Percentiles rank a stretch among this genome's conserved stretches.
phyloP scores from a whole-genome alignment of 2,113 vertebrate genomes.

The Pelusios castaneus region DNA sequence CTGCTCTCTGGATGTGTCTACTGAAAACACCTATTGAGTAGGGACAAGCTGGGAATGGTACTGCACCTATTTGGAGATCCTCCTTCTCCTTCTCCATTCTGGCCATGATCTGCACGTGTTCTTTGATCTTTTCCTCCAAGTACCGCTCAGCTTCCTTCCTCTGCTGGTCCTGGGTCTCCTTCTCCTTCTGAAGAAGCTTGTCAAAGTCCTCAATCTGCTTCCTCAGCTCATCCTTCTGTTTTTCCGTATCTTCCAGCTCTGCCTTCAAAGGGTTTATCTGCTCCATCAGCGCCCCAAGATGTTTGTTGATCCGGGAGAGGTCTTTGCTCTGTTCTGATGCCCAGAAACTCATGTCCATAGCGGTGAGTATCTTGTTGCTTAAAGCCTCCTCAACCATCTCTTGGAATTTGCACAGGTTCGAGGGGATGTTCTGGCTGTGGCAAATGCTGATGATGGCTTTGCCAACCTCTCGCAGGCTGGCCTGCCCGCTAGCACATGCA shows the following conservation, averaged over 20 bases:
- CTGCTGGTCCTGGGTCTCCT: constrained; percentile 61
- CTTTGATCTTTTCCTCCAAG: constrained; percentile 66
- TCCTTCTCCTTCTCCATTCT: constrained; percentile 77
- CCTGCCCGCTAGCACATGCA: constrained; percentile 79
- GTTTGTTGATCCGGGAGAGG: constrained; percentile 81
- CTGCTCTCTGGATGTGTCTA: neutral
- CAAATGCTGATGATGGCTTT: constrained; percentile 81
- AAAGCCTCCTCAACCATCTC: constrained; percentile 73
- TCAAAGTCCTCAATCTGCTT: constrained; percentile 67
- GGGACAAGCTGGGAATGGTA: neutral
- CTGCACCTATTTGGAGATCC: constrained; percentile 78
- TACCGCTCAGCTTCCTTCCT: constrained; percentile 73
- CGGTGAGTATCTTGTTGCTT: constrained; percentile 77
- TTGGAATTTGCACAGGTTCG: constrained; percentile 82
- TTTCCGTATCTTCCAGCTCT: constrained; percentile 70
- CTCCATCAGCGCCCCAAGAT: constrained; percentile 81
- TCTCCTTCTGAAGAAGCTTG: constrained; percentile 71
- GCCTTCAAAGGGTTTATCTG: constrained; percentile 80
- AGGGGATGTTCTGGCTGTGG: constrained; percentile 88
- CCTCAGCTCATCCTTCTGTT: constrained; percentile 72
- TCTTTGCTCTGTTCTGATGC: constrained; percentile 86
- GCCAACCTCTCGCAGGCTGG: constrained; percentile 79
- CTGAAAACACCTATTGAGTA: fast-evolving
- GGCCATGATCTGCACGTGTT: constrained; percentile 57
- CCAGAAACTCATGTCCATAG: constrained; percentile 85